Conservation (phyloP, 2,797 vertebrate genomes). For the Smutsia gigantea region DNA sequence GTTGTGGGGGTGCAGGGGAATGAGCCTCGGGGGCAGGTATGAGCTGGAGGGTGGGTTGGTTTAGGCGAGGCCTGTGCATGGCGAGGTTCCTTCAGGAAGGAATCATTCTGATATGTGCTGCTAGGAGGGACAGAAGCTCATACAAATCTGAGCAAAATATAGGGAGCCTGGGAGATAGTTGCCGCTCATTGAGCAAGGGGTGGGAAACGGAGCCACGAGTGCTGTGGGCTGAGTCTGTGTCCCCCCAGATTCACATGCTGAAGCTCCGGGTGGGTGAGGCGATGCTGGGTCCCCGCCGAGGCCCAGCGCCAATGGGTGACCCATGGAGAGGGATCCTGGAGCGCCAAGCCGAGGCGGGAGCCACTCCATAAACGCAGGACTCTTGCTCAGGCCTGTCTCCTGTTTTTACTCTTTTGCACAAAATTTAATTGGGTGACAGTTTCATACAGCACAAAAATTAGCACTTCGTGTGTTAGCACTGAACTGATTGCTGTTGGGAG, state of each 20-base stretch:
- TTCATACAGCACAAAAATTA: neutral
- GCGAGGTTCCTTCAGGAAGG: neutral
- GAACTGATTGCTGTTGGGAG: neutral
- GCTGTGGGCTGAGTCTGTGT: neutral
- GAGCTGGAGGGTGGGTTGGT: neutral
- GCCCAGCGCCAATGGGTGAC: neutral
- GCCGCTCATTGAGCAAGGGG: neutral
- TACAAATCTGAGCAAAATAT: neutral
- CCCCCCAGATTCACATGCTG: rapidly evolving
- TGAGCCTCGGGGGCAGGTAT: neutral
- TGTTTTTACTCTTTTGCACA: neutral
- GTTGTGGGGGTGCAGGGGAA: neutral
- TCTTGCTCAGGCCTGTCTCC: rapidly evolving
- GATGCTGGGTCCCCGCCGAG: neutral
- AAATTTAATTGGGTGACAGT: neutral
- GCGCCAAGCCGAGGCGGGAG: rapidly evolving
- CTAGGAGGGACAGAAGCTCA: neutral
- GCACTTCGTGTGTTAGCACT: neutral
- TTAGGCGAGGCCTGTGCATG: neutral
- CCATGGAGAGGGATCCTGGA: neutral
- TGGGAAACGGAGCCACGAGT: too few relatives aligned
- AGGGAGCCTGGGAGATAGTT: too few relatives aligned
- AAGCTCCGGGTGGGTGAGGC: neutral
- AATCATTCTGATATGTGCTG: neutral
- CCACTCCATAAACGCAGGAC: neutral